These are phyloP conservation scores for Eristalis pertinax DNA, from an alignment of 2,888 invertebrate species.

Conservation along the genomic window DNA sequence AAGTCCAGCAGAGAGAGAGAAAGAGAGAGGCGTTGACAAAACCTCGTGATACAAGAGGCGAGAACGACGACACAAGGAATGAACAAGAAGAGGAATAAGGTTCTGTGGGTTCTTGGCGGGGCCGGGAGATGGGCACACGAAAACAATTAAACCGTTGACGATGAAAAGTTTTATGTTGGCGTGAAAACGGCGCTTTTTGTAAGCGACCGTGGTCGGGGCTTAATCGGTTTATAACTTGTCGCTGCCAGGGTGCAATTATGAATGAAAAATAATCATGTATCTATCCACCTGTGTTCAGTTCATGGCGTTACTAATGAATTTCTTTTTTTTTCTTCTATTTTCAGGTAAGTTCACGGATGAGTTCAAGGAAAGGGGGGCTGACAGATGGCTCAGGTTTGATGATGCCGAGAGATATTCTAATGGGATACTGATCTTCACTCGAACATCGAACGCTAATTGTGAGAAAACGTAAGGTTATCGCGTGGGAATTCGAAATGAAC, in stretches of 20 bases:
- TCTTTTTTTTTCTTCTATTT: slow-evolving; percentile 33
- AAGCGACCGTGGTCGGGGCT: slow-evolving; percentile 17
- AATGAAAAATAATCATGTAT: slow-evolving; percentile 4
- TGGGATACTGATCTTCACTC: neutral
- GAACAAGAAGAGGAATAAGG: neutral
- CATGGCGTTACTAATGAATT: slow-evolving; percentile 13
- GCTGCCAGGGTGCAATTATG: slow-evolving; percentile 14
- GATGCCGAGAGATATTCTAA: neutral
- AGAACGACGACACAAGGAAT: neutral
- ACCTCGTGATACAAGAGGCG: neutral
- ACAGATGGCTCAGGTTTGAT: neutral
- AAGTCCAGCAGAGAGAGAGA: neutral
- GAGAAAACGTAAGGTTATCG: neutral
- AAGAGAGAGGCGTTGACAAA: slow-evolving; percentile 54
- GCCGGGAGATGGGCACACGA: neutral
- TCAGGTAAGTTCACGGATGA: slow-evolving; percentile 54
- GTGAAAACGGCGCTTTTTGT: slow-evolving; percentile 1
- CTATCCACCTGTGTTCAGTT: slow-evolving; percentile 5
- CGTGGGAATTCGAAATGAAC: neutral
- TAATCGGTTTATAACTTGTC: slow-evolving; percentile 49
- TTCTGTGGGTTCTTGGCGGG: neutral
- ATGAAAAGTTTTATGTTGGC: slow-evolving; percentile 19
- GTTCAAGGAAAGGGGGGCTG: neutral
- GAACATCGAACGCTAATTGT: neutral
- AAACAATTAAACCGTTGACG: slow-evolving; percentile 37